Evolutionary conservation across 2,113 vertebrate species (phyloP).

Genomic region (Callionymus lyra): DNA sequence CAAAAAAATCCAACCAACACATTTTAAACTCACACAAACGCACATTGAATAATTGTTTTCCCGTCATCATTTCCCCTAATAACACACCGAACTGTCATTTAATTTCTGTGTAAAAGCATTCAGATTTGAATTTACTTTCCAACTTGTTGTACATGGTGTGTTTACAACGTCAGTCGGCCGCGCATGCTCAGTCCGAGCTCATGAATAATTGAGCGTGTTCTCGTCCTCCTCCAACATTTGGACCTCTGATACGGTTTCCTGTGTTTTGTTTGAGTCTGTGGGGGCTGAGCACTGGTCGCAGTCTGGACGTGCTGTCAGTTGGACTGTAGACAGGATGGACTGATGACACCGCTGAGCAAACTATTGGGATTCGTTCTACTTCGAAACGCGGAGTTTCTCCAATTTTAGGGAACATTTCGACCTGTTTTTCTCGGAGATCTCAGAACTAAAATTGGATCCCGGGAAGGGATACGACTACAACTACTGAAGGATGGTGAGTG

Average conservation of each 20-base stretch:
- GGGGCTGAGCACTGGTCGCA: background rate
- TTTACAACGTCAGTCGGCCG: background rate
- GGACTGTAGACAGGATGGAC: slow-evolving; percentile 37
- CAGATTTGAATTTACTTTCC: no score
- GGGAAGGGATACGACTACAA: slow-evolving; percentile 7
- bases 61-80: no score
- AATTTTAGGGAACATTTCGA: slow-evolving; percentile 5
- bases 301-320: slow-evolving; percentile 21
- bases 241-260: slow-evolving; percentile 29
- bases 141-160: no score
- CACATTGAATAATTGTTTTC: no score
- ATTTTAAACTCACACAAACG: no score
- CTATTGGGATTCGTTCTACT: slow-evolving; percentile 19
- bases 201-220: slow-evolving; percentile 43
- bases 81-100: no score
- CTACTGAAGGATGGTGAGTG: slow-evolving; percentile 47
- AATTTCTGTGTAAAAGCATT: no score
- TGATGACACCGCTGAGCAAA: slow-evolving; percentile 33
- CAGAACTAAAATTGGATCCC: slow-evolving; percentile 15
- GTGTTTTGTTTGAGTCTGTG: slow-evolving; percentile 34
- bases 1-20: no score
- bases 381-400: slow-evolving; percentile 20
- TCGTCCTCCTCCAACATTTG: slow-evolving; percentile 33
- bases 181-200: slow-evolving; percentile 40
- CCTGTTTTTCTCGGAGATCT: slow-evolving; percentile 8